Evolutionary conservation across 2,797 vertebrate species (phyloP).

Genomic region (Enteromius viviparus): DNA sequence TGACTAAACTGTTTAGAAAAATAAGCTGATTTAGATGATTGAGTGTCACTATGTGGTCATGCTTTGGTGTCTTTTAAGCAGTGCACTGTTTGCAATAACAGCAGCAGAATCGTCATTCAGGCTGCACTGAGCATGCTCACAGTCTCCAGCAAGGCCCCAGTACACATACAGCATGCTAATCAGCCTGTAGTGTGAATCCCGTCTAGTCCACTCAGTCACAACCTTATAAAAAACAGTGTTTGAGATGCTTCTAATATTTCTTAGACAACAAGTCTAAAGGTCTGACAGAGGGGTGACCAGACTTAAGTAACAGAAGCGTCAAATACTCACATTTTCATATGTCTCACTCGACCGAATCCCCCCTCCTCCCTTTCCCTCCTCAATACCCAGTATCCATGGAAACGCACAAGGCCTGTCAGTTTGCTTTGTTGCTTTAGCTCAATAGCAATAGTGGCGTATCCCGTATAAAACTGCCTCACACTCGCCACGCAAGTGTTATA

Average conservation of each 20-base stretch:
- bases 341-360: constrained; percentile 61
- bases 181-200: constrained; percentile 45
- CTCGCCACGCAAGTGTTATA: constrained; percentile 21
- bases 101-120: constrained; percentile 69
- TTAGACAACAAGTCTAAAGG: constrained; percentile 7
- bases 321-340: constrained; percentile 47
- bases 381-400: constrained; percentile 75
- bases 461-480: constrained; percentile 38
- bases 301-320: constrained; percentile 29
- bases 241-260: not conserved
- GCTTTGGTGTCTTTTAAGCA: constrained; percentile 39
- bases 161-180: constrained; percentile 64
- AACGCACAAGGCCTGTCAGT: constrained; percentile 75
- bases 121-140: constrained; percentile 70
- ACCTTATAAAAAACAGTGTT: not conserved
- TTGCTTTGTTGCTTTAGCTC: constrained; percentile 59
- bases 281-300: constrained; percentile 23
- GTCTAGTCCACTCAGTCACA: constrained; percentile 46
- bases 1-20: not conserved
- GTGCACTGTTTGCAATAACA: constrained; percentile 61
- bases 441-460: constrained; percentile 48
- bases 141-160: constrained; percentile 62
- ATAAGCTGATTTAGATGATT: not conserved
- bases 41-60: not conserved
- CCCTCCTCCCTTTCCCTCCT: constrained; percentile 60